Percentiles rank a stretch among this genome's conserved stretches.
Evolutionary conservation across 2,797 vertebrate species (phyloP).

Genomic region (Chloroceryle amazona): DNA sequence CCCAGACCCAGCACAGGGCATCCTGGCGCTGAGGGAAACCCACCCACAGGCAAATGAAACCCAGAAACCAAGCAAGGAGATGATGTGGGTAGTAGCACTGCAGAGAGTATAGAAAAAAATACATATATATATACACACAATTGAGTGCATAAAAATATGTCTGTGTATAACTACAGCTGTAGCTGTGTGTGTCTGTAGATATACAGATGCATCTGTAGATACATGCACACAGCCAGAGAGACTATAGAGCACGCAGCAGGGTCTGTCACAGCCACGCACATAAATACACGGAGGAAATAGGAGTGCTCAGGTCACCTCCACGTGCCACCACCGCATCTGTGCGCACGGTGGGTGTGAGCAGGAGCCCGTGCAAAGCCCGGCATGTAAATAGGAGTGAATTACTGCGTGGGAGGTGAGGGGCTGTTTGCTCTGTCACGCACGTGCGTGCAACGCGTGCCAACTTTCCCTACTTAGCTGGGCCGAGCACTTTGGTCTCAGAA

Average conservation of each 20-base stretch:
- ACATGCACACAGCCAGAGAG: not conserved
- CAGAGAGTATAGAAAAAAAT: not conserved
- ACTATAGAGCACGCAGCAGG: not conserved
- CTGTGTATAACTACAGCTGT: too few relatives aligned
- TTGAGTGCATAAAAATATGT: not conserved
- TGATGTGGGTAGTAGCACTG: not conserved
- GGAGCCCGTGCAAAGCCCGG: not conserved
- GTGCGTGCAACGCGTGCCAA: not conserved
- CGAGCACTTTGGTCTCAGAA: not conserved
- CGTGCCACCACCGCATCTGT: fast-evolving
- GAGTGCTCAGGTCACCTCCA: not conserved
- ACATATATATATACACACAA: fast-evolving
- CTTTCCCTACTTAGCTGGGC: not conserved
- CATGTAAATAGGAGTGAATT: not conserved
- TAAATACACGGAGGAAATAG: fast-evolving
- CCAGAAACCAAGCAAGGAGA: not conserved
- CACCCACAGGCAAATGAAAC: not conserved
- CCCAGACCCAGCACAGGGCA: not conserved
- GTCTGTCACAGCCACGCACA: not conserved
- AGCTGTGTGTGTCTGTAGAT: too few relatives aligned
- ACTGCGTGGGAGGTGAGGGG: not conserved
- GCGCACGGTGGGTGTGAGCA: not conserved
- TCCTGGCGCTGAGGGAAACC: not conserved
- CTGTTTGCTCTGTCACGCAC: not conserved
- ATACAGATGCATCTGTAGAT: too few relatives aligned